Conservation (phyloP, 2,888 invertebrate genomes). For the Xylocampa areola region DNA sequence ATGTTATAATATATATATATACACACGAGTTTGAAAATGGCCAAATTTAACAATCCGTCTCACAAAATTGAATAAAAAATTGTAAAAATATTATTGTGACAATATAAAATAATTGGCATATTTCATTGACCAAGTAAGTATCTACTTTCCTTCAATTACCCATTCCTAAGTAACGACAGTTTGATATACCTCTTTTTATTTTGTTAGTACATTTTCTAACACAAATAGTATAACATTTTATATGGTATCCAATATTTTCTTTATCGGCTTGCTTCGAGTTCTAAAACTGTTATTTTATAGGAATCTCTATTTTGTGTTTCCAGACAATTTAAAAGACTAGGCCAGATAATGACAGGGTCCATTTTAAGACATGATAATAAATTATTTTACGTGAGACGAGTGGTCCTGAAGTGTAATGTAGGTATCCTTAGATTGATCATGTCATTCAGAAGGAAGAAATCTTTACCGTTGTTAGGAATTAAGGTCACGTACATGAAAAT, state of each 20-base stretch:
- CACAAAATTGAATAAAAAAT: too few relatives aligned
- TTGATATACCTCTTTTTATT: not conserved
- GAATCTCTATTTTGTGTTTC: not conserved
- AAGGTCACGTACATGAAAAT: slow-evolving; percentile 50
- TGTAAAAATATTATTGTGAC: not conserved
- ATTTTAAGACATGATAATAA: not conserved
- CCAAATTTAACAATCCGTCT: too few relatives aligned
- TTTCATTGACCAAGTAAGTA: too few relatives aligned
- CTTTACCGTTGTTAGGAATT: slow-evolving; percentile 35
- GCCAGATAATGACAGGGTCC: not conserved
- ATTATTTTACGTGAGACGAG: too few relatives aligned
- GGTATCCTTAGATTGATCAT: not conserved
- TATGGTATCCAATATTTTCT: slow-evolving; percentile 1
- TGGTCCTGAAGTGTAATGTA: too few relatives aligned
- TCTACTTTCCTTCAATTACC: not conserved
- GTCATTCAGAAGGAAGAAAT: slow-evolving; percentile 9
- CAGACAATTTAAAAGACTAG: not conserved
- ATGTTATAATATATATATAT: too few relatives aligned
- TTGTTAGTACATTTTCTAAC: not conserved
- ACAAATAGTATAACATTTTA: slow-evolving; percentile 10
- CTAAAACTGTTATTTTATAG: not conserved
- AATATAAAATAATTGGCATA: not conserved
- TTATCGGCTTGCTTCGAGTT: not conserved
- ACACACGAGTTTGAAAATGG: too few relatives aligned
- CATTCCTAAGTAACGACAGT: slow-evolving; percentile 3